Percentiles rank a stretch among this genome's conserved stretches.
These are phyloP conservation scores for Drosophila simulans DNA, from an alignment of 1,140 invertebrate genomes.

Conservation along the genomic window DNA sequence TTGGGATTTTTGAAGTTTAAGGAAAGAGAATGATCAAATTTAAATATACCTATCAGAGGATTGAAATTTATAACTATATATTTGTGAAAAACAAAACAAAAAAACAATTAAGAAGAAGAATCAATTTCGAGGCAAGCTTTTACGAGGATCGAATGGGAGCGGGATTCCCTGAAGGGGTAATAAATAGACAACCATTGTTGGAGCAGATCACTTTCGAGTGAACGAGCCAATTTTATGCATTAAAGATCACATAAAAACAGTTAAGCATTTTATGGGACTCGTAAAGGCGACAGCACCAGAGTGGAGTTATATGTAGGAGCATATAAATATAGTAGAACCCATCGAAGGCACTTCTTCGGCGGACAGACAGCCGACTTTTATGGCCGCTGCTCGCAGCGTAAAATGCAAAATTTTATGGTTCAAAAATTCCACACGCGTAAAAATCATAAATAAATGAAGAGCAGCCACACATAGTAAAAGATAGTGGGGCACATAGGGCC, in stretches of 20 bases:
- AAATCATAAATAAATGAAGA: slow-evolving; percentile 79
- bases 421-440: slow-evolving; percentile 72
- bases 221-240: slow-evolving; percentile 31
- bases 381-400: slow-evolving; percentile 59
- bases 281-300: slow-evolving; percentile 43
- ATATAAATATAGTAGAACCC: slow-evolving; percentile 3
- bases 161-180: slow-evolving; percentile 1
- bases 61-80: neutral
- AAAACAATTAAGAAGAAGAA: neutral
- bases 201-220: slow-evolving; percentile 7
- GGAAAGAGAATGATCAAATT: neutral
- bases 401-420: slow-evolving; percentile 74
- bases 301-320: neutral
- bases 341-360: slow-evolving; percentile 24
- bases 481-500: slow-evolving; percentile 15
- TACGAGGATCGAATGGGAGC: neutral
- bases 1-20: neutral
- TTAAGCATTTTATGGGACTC: slow-evolving; percentile 58
- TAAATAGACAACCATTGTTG: slow-evolving; percentile 33
- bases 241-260: slow-evolving; percentile 66
- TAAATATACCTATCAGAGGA: neutral
- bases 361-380: slow-evolving; percentile 35
- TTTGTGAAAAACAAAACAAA: no score
- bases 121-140: slow-evolving; percentile 1
- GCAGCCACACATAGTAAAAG: slow-evolving; percentile 71